A percentile compares a stretch with the other conserved stretches of the same genome.
Evolutionary conservation across 2,113 vertebrate species (phyloP).

Genomic region (Microcebus ravelobensis): DNA sequence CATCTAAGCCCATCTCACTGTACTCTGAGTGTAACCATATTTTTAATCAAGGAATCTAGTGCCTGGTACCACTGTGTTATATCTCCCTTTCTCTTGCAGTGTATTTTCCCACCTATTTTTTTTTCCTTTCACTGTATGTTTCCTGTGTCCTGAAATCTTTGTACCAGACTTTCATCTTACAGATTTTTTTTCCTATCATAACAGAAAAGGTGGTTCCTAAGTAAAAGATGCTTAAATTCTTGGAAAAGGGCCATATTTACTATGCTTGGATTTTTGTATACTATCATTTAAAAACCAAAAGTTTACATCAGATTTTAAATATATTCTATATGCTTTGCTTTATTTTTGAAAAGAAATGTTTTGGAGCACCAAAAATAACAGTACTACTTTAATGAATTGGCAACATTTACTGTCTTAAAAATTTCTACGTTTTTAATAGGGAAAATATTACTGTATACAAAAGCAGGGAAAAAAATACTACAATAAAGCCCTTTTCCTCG

Average conservation of each 20-base stretch:
- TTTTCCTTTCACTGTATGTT: not conserved
- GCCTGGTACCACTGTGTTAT: too few relatives aligned
- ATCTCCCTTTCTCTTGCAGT: not conserved
- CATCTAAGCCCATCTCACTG: too few relatives aligned
- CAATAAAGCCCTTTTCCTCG: not conserved
- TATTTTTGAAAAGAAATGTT: conserved; percentile 5
- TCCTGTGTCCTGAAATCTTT: not conserved
- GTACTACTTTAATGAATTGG: not conserved
- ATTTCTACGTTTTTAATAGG: not conserved
- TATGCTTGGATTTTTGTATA: not conserved
- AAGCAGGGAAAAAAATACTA: not conserved
- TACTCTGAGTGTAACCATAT: too few relatives aligned
- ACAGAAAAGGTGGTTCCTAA: not conserved
- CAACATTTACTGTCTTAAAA: not conserved
- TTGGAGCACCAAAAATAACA: not conserved
- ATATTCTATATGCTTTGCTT: not conserved
- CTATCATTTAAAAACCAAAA: conserved; percentile 20
- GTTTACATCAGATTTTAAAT: not conserved
- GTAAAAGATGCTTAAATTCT: not conserved
- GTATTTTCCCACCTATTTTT: not conserved
- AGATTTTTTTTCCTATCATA: not conserved
- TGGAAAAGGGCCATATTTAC: not conserved
- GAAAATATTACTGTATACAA: not conserved
- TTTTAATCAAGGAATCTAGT: not conserved
- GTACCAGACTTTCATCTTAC: not conserved